Percentiles rank a stretch among this genome's conserved stretches.
These are phyloP conservation scores for Tragelaphus buxtoni DNA, from an alignment of 2,113 vertebrate species.

Conservation along the genomic window DNA sequence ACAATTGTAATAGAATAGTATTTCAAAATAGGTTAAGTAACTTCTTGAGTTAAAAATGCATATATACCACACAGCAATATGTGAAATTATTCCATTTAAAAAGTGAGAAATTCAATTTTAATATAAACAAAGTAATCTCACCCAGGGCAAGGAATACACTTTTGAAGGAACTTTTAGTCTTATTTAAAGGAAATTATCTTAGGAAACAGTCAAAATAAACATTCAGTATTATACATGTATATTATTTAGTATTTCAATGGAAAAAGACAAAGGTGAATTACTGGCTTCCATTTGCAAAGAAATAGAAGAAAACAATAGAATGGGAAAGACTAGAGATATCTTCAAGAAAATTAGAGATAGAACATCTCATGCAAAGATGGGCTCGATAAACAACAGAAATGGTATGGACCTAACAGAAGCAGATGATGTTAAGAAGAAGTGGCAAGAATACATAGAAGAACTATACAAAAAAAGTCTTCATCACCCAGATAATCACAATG, in stretches of 20 bases:
- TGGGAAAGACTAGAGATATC: no score
- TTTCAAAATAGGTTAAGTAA: neutral
- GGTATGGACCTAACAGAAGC: no score
- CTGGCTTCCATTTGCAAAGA: neutral
- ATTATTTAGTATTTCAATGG: neutral
- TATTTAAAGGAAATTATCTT: neutral
- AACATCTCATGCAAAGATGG: no score
- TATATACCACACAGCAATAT: neutral
- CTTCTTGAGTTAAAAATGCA: neutral
- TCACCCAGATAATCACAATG: no score
- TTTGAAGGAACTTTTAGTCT: neutral
- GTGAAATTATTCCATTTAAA: neutral
- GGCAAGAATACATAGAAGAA: no score
- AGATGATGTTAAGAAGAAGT: no score
- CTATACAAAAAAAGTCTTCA: no score
- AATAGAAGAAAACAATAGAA: neutral
- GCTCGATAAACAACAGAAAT: no score
- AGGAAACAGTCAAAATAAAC: neutral
- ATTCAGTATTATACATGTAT: neutral
- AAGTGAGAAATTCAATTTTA: neutral
- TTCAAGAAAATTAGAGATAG: no score
- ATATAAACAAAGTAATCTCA: neutral
- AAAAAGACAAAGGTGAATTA: neutral
- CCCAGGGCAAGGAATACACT: neutral
- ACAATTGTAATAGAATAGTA: neutral